Percentiles rank a stretch among this genome's conserved stretches.
phyloP scores from a whole-genome alignment of 2,888 invertebrate species.

The Pelosia muscerda region DNA sequence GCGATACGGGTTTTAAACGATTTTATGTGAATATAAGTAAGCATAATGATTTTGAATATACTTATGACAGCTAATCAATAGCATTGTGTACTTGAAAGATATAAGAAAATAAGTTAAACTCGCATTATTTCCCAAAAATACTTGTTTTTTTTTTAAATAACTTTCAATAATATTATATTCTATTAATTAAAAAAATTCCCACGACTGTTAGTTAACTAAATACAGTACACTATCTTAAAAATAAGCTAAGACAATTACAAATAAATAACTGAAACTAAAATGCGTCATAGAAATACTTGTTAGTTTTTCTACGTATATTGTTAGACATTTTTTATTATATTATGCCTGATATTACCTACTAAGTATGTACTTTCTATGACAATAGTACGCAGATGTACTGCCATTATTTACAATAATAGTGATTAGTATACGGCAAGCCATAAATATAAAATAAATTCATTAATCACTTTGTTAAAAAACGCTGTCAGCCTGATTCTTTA shows the following conservation, averaged over 20 bases:
- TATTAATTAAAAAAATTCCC: no score
- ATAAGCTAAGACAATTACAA: no score
- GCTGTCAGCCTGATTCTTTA: slow-evolving; percentile 5
- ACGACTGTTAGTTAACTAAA: no score
- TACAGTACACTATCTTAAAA: no score
- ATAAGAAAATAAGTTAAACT: not conserved
- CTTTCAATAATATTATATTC: no score
- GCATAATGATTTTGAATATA: not conserved
- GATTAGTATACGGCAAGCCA: not conserved
- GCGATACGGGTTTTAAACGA: not conserved
- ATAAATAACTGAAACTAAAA: no score
- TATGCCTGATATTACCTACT: not conserved
- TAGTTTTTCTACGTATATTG: not conserved
- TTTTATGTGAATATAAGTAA: not conserved
- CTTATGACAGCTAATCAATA: not conserved
- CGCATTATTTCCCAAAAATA: no score
- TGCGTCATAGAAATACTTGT: no score
- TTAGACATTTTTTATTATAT: not conserved
- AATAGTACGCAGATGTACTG: no score
- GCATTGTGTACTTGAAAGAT: not conserved
- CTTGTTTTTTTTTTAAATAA: no score
- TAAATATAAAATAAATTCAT: not conserved
- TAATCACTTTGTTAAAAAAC: slow-evolving; percentile 5
- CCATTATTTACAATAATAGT: no score
- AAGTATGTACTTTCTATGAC: no score